Evolutionary conservation across 2,888 invertebrate genomes (phyloP).

Genomic region (Eucriotettix oculatus): DNA sequence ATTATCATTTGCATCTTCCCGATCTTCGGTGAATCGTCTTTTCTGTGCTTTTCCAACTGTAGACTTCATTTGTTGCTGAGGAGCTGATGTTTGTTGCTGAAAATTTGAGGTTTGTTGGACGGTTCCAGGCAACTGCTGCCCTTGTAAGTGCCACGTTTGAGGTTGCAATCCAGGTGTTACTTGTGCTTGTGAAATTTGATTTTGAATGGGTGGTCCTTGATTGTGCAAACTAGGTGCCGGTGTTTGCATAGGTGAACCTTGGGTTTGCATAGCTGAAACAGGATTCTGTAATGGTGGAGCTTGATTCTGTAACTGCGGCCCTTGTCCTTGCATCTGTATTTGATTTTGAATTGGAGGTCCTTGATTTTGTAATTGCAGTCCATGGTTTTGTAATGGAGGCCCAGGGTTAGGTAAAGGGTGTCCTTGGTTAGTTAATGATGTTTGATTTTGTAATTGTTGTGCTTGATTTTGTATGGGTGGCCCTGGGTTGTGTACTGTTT

Average conservation of each 20-base stretch:
- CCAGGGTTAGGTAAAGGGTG: slow-evolving; percentile 3
- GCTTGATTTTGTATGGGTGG: slow-evolving; percentile 5
- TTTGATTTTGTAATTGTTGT: slow-evolving; percentile 1
- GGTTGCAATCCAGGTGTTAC: slow-evolving; percentile 2
- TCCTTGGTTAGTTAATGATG: slow-evolving; percentile 1
- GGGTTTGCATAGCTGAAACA: not conserved
- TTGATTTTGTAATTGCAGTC: not conserved
- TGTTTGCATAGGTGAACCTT: slow-evolving; percentile 2
- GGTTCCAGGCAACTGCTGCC: slow-evolving; percentile 1
- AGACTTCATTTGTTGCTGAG: slow-evolving; percentile 5
- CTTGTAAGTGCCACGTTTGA: slow-evolving; percentile 9
- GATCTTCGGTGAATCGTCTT: slow-evolving; percentile 11
- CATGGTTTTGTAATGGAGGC: not conserved
- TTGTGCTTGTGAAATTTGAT: not conserved
- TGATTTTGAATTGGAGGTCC: not conserved
- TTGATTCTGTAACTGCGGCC: not conserved
- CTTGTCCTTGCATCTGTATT: not conserved
- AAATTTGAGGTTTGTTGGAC: slow-evolving; percentile 8
- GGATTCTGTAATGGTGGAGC: slow-evolving; percentile 1
- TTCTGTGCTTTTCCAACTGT: slow-evolving; percentile 6
- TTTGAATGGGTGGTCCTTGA: slow-evolving; percentile 3
- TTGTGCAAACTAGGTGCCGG: not conserved
- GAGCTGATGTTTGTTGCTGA: slow-evolving; percentile 4
- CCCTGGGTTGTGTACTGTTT: slow-evolving; percentile 1
- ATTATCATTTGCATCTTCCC: slow-evolving; percentile 2